Base-by-base conservation (phyloP, 2,797 vertebrate genomes). In the Tragopan temminckii region DNA sequence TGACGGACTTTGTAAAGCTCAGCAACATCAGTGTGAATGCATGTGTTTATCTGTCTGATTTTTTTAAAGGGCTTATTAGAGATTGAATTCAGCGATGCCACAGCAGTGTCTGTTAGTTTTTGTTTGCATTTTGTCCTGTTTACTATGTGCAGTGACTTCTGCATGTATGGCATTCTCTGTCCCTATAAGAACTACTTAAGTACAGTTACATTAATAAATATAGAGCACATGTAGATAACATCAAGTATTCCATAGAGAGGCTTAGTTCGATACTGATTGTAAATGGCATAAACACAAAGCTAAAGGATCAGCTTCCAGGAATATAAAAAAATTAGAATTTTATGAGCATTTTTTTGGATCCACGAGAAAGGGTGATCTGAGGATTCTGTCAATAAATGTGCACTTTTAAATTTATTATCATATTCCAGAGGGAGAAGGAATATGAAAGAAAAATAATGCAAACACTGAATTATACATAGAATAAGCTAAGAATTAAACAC, bases 1-100 rank as follows among this genome's bases (percentile, higher is more conserved):
- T 89, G 50, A 94, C 80, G 61, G 82, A 83, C 71, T 92, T 69
- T 68, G n/a, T 72, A 96, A 91, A 83, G 88, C 97, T 93, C 84
- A 52, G 18, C 61, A 93, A 48, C 36, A 27, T 61, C 71, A 90
- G 45, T 55, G 55, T 61, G 46, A 87, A 89, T 83, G 35, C 5
- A 4, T 52, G 8, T 11, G 13, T 72, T 91, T 95, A 42, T 74
- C 72, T 20, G 53, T 38, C 80, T 55, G 23, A 88, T 29, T 96
- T 74, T 68, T 80, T 29, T 79, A 91, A 93, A 77, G 5, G 29
- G 29, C 36, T 84, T 40, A 31, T 24, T 40, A 90, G 85, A 79
- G 31, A 58, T 50, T 89, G 64, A 96, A 80, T 89, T 95, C 59
- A 88, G 59, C 38, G 48, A 45, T 61, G 46, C 35, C 38, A 68